Conservation (phyloP, 2,113 vertebrate species). For the Herpailurus yagouaroundi region DNA sequence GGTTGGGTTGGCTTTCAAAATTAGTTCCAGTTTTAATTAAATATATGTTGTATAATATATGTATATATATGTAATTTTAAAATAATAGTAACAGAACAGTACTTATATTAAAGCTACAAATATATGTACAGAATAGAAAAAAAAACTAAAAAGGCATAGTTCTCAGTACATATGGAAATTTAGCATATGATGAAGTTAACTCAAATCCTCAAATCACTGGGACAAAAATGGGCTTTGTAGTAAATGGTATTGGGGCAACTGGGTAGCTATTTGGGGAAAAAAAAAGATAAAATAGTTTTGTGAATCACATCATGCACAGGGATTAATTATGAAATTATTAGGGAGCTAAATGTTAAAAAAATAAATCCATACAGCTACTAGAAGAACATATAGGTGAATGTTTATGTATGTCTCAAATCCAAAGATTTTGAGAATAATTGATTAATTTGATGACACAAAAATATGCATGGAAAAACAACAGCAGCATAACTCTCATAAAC, state of each 20-base stretch:
- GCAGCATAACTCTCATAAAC: neutral
- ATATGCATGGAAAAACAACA: neutral
- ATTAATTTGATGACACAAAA: neutral
- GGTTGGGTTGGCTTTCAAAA: neutral
- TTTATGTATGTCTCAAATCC: neutral
- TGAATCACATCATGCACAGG: neutral
- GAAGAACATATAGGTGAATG: neutral
- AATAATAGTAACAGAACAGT: neutral
- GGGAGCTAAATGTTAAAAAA: neutral
- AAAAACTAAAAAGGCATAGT: neutral
- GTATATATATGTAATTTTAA: neutral
- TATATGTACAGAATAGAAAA: neutral
- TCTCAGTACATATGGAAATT: neutral
- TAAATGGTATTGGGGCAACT: neutral
- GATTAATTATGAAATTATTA: conserved; percentile 14
- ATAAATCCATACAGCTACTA: neutral
- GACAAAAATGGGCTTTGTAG: neutral
- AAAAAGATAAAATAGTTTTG: neutral
- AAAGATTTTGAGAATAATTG: neutral
- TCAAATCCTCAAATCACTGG: neutral
- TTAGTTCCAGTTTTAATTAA: neutral
- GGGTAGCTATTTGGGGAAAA: neutral
- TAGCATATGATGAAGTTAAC: neutral
- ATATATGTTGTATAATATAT: neutral
- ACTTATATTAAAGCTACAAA: neutral